Conservation (phyloP, 2,888 invertebrate genomes). For the Cantharis flavilabris region DNA sequence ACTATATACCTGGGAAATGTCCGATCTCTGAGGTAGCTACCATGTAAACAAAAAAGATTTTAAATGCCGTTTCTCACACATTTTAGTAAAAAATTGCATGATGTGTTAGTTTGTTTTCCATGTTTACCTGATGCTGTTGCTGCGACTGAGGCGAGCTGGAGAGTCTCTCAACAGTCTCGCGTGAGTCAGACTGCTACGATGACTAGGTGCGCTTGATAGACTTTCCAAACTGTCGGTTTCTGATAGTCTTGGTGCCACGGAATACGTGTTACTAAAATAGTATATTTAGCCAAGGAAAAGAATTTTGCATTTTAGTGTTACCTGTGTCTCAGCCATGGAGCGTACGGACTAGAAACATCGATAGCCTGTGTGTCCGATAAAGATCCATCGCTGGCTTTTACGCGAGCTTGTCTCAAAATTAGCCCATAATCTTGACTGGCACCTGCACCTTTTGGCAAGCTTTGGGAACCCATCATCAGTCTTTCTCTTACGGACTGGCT, state of each 20-base stretch:
- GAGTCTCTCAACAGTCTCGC: conserved; percentile 69
- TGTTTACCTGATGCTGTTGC: conserved; percentile 87
- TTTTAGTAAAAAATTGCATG: background rate
- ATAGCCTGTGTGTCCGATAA: conserved; percentile 85
- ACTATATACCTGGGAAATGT: conserved; percentile 85
- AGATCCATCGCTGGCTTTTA: conserved; percentile 72
- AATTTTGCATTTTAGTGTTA: conserved; percentile 40
- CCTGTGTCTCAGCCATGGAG: conserved; percentile 87
- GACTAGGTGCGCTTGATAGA: conserved; percentile 62
- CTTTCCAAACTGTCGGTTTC: conserved; percentile 91
- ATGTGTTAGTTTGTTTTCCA: background rate
- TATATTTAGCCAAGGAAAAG: background rate
- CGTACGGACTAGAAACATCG: conserved; percentile 81
- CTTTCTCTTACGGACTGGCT: conserved; percentile 86
- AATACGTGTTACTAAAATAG: conserved; percentile 68
- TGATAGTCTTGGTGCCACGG: conserved; percentile 76
- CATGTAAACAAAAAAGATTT: conserved; percentile 47
- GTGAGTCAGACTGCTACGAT: conserved; percentile 74
- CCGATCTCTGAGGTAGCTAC: conserved; percentile 90
- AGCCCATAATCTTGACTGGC: conserved; percentile 55
- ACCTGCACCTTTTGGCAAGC: conserved; percentile 70
- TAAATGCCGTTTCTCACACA: background rate
- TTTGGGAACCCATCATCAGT: conserved; percentile 83
- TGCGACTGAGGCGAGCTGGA: conserved; percentile 79
- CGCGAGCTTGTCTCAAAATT: conserved; percentile 51